These are phyloP conservation scores for Polydrusus pterygomalis DNA, from an alignment of 2,888 invertebrate genomes.

Conservation along the genomic window DNA sequence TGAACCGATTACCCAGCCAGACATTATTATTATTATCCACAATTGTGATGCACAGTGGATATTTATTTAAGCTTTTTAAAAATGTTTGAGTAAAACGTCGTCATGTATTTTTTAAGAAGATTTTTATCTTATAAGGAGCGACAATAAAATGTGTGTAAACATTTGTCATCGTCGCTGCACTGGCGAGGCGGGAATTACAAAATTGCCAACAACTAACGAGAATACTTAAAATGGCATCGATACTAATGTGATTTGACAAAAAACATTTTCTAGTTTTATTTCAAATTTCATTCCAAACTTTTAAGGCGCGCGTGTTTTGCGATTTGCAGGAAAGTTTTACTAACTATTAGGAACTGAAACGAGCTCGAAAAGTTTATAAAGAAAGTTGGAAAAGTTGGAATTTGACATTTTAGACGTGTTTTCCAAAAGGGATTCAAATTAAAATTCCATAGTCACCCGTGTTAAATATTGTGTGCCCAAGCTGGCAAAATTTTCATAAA, in stretches of 20 bases:
- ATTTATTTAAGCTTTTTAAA: not conserved
- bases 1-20: not conserved
- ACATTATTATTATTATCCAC: slow-evolving; percentile 3
- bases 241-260: no score
- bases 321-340: not conserved
- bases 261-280: no score
- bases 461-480: not conserved
- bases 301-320: no score
- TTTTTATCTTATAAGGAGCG: slow-evolving; percentile 12
- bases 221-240: no score
- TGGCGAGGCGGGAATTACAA: no score
- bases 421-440: not conserved
- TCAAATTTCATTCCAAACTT: no score
- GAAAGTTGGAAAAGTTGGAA: slow-evolving; percentile 3
- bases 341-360: not conserved
- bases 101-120: slow-evolving; percentile 3
- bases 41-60: not conserved
- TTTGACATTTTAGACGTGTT: not conserved
- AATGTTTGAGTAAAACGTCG: not conserved
- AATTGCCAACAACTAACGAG: no score
- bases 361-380: not conserved
- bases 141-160: not conserved
- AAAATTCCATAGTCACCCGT: not conserved
- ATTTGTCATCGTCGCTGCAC: no score
- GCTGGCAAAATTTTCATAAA: no score